Percentiles rank a stretch among this genome's conserved stretches.
These are phyloP conservation scores for Glaucidium brasilianum DNA, from an alignment of 2,113 vertebrate genomes.

Conservation along the genomic window DNA sequence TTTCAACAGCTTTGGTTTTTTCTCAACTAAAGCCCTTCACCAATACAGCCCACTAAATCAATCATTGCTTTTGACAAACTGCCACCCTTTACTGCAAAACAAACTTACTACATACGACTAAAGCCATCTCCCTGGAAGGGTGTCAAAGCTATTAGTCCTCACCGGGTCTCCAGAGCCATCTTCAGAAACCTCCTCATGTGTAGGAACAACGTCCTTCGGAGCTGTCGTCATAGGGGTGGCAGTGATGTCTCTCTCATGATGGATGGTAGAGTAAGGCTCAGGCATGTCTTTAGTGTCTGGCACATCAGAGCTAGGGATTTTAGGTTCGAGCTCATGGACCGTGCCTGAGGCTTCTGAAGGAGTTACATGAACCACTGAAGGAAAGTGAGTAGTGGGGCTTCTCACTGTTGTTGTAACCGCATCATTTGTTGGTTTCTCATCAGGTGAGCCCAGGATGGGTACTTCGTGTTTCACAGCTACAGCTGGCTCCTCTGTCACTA, in stretches of 20 bases:
- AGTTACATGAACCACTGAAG: not conserved
- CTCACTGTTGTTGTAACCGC: not conserved
- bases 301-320: not conserved
- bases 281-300: not conserved
- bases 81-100: not conserved
- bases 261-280: not conserved
- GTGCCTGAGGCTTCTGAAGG: constrained; percentile 4
- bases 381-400: not conserved
- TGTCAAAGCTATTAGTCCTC: not conserved
- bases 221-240: not conserved
- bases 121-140: not conserved
- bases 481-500: not conserved
- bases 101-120: not conserved
- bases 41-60: not conserved
- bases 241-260: not conserved
- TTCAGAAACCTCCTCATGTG: constrained; percentile 7
- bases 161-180: constrained; percentile 74
- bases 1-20: not conserved
- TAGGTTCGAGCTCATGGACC: not conserved
- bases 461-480: not conserved
- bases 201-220: not conserved
- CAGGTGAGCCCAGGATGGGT: not conserved
- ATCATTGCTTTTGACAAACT: not conserved
- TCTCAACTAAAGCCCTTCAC: not conserved
- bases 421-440: not conserved